Evolutionary conservation across 1,140 invertebrate genomes (phyloP).

Genomic region (Drosophila santomea): DNA sequence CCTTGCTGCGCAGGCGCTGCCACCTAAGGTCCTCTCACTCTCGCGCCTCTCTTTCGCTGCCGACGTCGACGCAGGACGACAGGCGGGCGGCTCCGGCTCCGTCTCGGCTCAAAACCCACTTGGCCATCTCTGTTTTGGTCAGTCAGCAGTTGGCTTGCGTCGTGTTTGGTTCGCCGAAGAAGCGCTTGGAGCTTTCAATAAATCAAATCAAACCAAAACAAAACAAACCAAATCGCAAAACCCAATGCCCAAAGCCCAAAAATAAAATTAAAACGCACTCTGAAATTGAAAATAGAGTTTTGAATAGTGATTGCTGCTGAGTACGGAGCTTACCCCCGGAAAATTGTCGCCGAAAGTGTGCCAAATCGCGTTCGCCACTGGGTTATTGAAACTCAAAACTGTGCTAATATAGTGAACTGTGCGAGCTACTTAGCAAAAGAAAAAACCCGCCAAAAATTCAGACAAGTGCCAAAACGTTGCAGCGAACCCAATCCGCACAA

Average conservation of each 20-base stretch:
- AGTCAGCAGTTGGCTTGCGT: conserved; percentile 84
- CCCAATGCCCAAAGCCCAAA: conserved; percentile 23
- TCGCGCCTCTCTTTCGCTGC: conserved; percentile 35
- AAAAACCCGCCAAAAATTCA: conserved; percentile 56
- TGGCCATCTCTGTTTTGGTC: conserved; percentile 84
- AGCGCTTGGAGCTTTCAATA: conserved; percentile 43
- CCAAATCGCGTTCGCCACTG: conserved; percentile 18
- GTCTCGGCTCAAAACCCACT: conserved; percentile 72
- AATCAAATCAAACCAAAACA: conserved; percentile 18
- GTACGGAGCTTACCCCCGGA: neutral
- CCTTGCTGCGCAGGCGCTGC: conserved; percentile 56
- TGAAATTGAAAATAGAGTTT: conserved; percentile 9
- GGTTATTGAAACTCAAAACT: conserved; percentile 13
- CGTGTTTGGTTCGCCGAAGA: conserved; percentile 76
- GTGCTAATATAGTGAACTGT: conserved; percentile 18
- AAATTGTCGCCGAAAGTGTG: conserved; percentile 20
- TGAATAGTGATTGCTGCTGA: neutral
- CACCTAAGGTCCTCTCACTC: conserved; percentile 52
- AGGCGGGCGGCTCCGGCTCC: conserved; percentile 10
- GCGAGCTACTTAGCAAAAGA: conserved; percentile 7
- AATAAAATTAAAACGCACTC: conserved; percentile 13
- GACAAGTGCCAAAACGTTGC: conserved; percentile 20
- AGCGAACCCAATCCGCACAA: conserved; percentile 48
- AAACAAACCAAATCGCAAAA: conserved; percentile 30
- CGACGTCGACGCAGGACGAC: conserved; percentile 52